These are phyloP conservation scores for Sardina pilchardus DNA, from an alignment of 2,113 vertebrate species.

Conservation along the genomic window DNA sequence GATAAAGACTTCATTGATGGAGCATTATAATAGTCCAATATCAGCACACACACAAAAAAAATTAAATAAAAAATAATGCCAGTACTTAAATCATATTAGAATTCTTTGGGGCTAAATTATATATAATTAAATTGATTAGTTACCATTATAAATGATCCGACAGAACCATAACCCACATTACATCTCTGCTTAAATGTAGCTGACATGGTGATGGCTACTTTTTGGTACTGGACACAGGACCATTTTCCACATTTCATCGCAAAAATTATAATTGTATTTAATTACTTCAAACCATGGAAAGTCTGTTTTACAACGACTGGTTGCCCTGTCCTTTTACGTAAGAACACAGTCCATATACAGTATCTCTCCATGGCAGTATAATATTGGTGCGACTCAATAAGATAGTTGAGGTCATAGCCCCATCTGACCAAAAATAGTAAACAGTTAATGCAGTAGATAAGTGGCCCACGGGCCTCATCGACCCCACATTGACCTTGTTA, in stretches of 20 bases:
- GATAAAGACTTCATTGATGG: background rate
- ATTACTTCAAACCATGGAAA: background rate
- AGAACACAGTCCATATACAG: background rate
- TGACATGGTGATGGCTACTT: background rate
- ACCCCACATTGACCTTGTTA: background rate
- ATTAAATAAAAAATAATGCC: background rate
- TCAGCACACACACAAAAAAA: background rate
- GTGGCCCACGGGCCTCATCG: background rate
- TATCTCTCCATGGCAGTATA: background rate
- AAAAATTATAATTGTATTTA: background rate
- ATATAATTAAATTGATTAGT: background rate
- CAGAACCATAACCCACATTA: background rate
- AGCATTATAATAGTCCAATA: background rate
- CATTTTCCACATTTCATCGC: background rate
- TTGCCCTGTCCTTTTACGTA: background rate
- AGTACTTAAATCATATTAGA: background rate
- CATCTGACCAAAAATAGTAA: background rate
- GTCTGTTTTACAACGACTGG: background rate
- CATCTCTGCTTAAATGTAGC: background rate
- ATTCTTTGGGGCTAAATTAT: background rate
- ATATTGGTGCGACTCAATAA: background rate
- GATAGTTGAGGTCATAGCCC: background rate
- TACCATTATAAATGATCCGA: background rate
- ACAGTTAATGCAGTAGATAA: background rate
- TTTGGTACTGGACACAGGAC: background rate